Base-by-base conservation (phyloP, 64 coral and sea anemone species). In the Pocillopora damicornis region DNA sequence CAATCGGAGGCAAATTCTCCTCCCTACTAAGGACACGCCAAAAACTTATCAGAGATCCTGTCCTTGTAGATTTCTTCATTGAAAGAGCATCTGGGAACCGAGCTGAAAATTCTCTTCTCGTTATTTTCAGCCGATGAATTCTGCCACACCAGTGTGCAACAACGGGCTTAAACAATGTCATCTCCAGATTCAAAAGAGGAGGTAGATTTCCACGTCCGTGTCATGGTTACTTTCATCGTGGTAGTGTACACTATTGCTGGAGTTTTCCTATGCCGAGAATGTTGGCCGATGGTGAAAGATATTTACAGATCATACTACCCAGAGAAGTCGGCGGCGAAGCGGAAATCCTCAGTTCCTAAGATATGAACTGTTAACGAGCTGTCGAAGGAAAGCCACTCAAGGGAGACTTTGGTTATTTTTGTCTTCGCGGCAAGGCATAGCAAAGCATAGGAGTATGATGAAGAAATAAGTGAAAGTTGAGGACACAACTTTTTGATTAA, bases 271-370 rank as follows among this genome's bases (percentile, higher is more conserved):
- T 63, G 59, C 35, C 23, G 60, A 9, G 59, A 80, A 23, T 80
- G 60, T 11, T 80, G 58, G 58, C 78, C 78, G 11, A 26, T 63
- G 9, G 60, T 80, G 57, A 80, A 80, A 80, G 57, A 80, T 17
- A 80, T 80, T 59, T 80, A 60, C 59, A 59, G 78, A 34, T 80
- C 78, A 15, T 80, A 80, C 35, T 80, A 26, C 25, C 78, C 78
- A 35, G 23, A 71, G 11, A 23, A 80, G 25, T 7, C 42, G 7
- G 42, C 42, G 42, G 63, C 17, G 60, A 35, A 26, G 26, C 13
- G 9, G 0, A 35, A 59, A 63, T 25, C 57, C 9, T 15, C 57
- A 0, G 59, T 34, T 6, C 16, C 12, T 11, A 80, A 80, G 12
- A 80, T 25, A 2, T 17, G 62, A 11, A 59, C 61, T 26, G 63